Conservation (phyloP, 2,113 vertebrate genomes). For the Osmerus eperlanus region DNA sequence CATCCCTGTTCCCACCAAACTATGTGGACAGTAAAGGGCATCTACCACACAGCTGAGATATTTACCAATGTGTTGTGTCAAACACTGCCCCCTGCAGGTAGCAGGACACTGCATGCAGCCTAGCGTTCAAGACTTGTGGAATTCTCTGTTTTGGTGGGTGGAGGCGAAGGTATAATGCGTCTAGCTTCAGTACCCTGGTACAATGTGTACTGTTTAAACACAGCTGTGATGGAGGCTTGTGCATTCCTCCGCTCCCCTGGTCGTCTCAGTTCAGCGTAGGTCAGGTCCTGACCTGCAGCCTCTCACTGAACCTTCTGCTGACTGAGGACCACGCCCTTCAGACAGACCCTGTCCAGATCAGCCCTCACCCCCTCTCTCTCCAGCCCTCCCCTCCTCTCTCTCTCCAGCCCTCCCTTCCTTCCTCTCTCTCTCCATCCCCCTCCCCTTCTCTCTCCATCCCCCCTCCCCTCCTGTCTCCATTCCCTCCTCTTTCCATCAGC, state of each 20-base stretch:
- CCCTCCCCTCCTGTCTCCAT: too few relatives aligned
- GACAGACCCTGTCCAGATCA: constrained; percentile 7
- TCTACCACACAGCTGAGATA: constrained; percentile 5
- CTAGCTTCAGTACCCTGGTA: neutral
- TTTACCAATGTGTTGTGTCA: constrained; percentile 8
- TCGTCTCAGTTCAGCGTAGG: constrained; percentile 1
- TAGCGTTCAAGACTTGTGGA: neutral
- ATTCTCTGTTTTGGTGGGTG: neutral
- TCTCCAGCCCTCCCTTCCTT: neutral
- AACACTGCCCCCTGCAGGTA: constrained; percentile 37
- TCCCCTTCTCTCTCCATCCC: too few relatives aligned
- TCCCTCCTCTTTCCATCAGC: neutral
- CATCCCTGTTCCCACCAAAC: too few relatives aligned
- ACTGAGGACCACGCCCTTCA: neutral
- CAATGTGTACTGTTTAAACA: neutral
- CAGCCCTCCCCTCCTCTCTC: neutral
- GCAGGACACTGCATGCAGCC: neutral
- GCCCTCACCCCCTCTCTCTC: neutral
- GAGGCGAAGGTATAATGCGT: neutral
- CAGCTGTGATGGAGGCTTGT: constrained; percentile 18
- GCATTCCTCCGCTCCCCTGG: neutral
- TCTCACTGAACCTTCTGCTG: constrained; percentile 23
- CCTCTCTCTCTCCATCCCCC: too few relatives aligned
- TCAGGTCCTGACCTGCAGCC: constrained; percentile 21
- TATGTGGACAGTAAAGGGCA: too few relatives aligned